Evolutionary conservation across 2,888 invertebrate genomes (phyloP).

Genomic region (Cephalotes varians): DNA sequence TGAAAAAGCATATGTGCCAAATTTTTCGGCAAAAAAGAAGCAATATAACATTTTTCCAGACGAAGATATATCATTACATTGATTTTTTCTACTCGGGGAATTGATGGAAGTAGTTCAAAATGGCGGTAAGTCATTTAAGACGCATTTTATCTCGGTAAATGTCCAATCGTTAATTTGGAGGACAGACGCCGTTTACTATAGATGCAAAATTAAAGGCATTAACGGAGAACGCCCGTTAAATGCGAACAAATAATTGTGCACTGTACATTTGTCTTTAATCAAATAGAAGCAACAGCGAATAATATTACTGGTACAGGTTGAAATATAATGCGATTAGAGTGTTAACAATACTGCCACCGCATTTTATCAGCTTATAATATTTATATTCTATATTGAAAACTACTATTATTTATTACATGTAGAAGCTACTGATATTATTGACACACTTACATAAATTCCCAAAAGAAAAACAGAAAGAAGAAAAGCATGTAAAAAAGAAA

Average conservation of each 20-base stretch:
- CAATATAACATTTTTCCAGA: constrained; percentile 72
- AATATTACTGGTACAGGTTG: constrained; percentile 59
- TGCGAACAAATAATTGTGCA: constrained; percentile 51
- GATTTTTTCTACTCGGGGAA: constrained; percentile 80
- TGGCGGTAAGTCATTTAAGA: constrained; percentile 83
- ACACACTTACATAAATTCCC: constrained; percentile 30
- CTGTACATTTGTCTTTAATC: constrained; percentile 63
- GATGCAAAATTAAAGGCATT: constrained; percentile 68
- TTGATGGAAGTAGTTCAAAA: constrained; percentile 86
- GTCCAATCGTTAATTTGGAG: constrained; percentile 74
- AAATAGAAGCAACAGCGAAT: constrained; percentile 73
- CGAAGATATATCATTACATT: constrained; percentile 61
- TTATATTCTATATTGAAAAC: constrained; percentile 12
- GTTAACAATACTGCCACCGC: constrained; percentile 15
- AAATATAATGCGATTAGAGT: constrained; percentile 43
- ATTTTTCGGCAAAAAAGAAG: constrained; percentile 67
- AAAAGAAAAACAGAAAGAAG: constrained; percentile 36
- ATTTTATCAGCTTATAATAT: constrained; percentile 31
- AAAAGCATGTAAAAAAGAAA: constrained; percentile 26
- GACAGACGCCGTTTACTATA: constrained; percentile 76
- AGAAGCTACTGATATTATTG: constrained; percentile 40
- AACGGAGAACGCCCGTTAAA: constrained; percentile 57
- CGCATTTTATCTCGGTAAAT: constrained; percentile 68
- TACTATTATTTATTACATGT: constrained; percentile 1
- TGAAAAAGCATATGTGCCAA: constrained; percentile 68